These are phyloP conservation scores for Tetranychus piercei DNA, from an alignment of 2,888 invertebrate genomes.

Conservation along the genomic window DNA sequence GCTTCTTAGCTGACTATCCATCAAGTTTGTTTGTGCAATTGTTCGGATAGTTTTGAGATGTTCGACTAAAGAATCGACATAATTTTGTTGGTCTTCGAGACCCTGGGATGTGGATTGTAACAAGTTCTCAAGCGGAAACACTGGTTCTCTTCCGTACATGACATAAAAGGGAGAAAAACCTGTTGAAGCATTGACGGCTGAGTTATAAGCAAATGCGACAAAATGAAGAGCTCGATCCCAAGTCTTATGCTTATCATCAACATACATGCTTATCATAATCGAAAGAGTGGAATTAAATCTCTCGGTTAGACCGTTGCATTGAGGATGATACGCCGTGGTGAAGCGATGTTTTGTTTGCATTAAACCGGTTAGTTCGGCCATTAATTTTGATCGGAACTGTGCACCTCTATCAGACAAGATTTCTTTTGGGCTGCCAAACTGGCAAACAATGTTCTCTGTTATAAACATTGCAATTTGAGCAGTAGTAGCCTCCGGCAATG, in stretches of 20 bases:
- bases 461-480: constrained; percentile 22
- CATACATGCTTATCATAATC: constrained; percentile 23
- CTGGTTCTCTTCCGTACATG: constrained; percentile 24
- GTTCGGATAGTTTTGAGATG: not conserved
- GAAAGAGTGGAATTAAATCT: constrained; percentile 23
- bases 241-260: constrained; percentile 20
- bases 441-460: constrained; percentile 23
- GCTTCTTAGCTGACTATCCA: not conserved
- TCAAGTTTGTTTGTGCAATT: too few relatives aligned
- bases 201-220: constrained; percentile 25
- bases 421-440: constrained; percentile 23
- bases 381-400: constrained; percentile 13
- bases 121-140: constrained; percentile 21
- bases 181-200: constrained; percentile 23
- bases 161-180: constrained; percentile 24
- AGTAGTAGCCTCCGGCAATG: constrained; percentile 21
- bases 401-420: constrained; percentile 23
- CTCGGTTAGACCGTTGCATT: constrained; percentile 24
- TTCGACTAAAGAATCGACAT: not conserved
- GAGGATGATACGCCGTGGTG: constrained; percentile 25
- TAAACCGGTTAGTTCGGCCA: not conserved
- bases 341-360: constrained; percentile 17
- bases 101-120: constrained; percentile 3
- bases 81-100: not conserved
- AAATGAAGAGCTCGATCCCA: constrained; percentile 26